Conservation (phyloP, 2,113 vertebrate genomes). For the Sceloporus undulatus region DNA sequence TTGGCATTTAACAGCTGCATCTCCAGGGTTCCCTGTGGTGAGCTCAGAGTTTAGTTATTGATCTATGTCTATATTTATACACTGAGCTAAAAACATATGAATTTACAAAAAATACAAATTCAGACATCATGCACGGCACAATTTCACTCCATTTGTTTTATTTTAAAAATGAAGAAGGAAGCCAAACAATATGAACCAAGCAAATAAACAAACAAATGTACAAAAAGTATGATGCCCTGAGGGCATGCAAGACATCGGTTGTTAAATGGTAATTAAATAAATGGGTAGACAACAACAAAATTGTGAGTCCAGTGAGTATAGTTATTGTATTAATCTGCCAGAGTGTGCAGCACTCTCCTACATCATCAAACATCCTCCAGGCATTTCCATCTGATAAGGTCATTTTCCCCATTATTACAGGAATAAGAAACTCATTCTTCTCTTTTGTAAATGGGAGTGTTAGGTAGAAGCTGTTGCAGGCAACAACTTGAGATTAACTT, state of each 20-base stretch:
- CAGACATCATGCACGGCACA: too few species aligned
- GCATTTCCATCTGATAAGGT: background rate
- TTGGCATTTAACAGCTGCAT: too few species aligned
- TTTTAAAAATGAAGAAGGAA: background rate
- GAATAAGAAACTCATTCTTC: background rate
- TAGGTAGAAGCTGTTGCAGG: background rate
- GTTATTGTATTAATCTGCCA: background rate
- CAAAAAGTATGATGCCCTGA: background rate
- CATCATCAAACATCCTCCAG: constrained; percentile 14
- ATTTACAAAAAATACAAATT: too few species aligned
- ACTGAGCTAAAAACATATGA: too few species aligned
- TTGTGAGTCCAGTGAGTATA: background rate
- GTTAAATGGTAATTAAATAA: constrained; percentile 14
- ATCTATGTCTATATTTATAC: too few species aligned
- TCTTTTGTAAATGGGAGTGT: background rate
- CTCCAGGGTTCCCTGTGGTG: too few species aligned
- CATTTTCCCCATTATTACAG: constrained; percentile 11
- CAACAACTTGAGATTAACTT: too few species aligned
- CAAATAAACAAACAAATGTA: background rate
- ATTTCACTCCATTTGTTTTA: too few species aligned
- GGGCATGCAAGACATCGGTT: background rate
- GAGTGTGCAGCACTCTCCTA: background rate
- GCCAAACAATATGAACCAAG: background rate
- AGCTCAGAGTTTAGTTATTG: too few species aligned
- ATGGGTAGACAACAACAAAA: background rate